phyloP scores from a whole-genome alignment of 2,797 vertebrate genomes.

The Acanthurus leucopareius region DNA sequence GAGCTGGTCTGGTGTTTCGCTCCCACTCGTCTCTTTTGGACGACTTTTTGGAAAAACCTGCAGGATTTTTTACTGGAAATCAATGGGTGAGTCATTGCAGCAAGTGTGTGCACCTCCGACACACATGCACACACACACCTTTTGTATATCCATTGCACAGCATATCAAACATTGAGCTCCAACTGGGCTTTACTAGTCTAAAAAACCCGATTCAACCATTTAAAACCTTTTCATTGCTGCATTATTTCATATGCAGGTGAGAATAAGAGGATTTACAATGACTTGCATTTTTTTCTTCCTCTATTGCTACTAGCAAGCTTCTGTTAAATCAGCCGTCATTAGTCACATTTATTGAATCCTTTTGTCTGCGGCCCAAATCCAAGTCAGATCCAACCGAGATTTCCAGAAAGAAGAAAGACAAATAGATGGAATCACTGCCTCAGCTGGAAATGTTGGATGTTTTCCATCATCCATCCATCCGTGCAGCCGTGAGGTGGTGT shows the following conservation, averaged over 20 bases:
- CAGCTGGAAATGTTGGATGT: conserved; percentile 18
- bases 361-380: not conserved
- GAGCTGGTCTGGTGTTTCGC: not conserved
- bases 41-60: conserved; percentile 17
- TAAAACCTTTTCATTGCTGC: not conserved
- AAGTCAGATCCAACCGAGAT: conserved; percentile 15
- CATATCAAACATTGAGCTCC: not conserved
- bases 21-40: not conserved
- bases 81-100: conserved; percentile 30
- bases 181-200: not conserved
- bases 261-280: not conserved
- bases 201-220: not conserved
- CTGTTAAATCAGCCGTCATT: not conserved
- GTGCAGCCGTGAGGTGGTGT: conserved; percentile 3
- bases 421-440: conserved; percentile 22
- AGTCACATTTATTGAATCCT: conserved; percentile 3
- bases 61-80: conserved; percentile 45
- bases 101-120: not conserved
- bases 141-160: not conserved
- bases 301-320: not conserved
- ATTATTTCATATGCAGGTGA: not conserved
- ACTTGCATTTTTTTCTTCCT: not conserved
- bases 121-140: conserved; percentile 1
- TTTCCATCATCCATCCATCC: conserved; percentile 35
- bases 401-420: conserved; percentile 19